phyloP scores from a whole-genome alignment of 2,113 vertebrate genomes.

The Ardeotis arabs region DNA sequence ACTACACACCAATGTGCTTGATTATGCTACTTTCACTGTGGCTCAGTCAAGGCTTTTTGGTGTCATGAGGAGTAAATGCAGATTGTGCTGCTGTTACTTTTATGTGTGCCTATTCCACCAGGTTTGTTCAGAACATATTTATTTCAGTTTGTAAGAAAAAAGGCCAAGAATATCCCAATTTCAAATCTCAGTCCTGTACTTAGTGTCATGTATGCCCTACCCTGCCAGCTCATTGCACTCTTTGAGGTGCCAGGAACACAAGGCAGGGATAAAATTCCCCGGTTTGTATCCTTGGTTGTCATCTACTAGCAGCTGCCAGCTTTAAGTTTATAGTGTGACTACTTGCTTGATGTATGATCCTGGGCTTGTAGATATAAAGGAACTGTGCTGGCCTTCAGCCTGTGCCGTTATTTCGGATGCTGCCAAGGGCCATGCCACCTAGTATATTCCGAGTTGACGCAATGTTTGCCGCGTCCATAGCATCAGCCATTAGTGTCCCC shows the following conservation, averaged over 20 bases:
- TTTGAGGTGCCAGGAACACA: background rate
- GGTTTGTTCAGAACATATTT: background rate
- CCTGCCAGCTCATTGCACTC: background rate
- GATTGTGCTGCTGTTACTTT: background rate
- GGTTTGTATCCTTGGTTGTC: background rate
- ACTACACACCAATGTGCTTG: background rate
- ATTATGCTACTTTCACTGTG: background rate
- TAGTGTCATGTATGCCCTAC: fast-evolving
- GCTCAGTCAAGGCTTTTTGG: background rate
- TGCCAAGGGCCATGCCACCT: fast-evolving
- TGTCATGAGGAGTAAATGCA: background rate
- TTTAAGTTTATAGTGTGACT: background rate
- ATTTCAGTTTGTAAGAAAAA: background rate
- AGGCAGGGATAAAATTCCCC: background rate
- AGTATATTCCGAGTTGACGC: background rate
- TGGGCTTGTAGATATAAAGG: fast-evolving
- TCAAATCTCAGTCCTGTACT: background rate
- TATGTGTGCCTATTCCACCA: background rate
- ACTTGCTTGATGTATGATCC: background rate
- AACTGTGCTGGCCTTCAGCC: too few species aligned
- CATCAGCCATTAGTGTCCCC: background rate
- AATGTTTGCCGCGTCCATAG: background rate
- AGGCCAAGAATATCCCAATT: background rate
- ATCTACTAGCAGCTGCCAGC: background rate
- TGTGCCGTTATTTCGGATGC: background rate